Evolutionary conservation across 2,888 invertebrate genomes (phyloP), one percentile per base, ranked within the genome.

Genomic region (Macrosoma leucophasiata): DNA sequence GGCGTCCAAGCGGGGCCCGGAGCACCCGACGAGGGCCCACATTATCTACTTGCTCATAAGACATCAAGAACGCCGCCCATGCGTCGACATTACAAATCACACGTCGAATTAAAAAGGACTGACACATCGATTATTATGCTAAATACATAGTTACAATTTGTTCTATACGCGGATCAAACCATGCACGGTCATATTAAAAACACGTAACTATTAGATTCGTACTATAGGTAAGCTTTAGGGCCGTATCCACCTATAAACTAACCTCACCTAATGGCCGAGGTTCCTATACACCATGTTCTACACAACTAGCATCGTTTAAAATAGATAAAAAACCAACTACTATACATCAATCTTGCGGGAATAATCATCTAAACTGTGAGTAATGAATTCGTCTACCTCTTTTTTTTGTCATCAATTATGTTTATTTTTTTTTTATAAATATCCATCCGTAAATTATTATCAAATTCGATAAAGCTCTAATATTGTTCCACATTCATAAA

Each of bases 391-490:
- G 35, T 63, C n/a, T 65, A 59, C 49, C 34, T 46, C 56, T 48
- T 55, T 58, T 52, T 58, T 62, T 54, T 50, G 52, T 58, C 53
- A 55, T 57, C 51, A 26, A 33, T 46, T 50, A 50, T 48, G 46
- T 47, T 30, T 33, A 33, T 46, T 49, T 46, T 52, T 62, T 59
- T 63, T 65, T 62, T 70, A 74, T 75, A 77, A 78, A 77, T 76
- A 77, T 72, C 63, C 62, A 62, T 71, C 64, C 72, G 59, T 82
- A 81, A 79, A 81, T 84, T 82, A 82, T 82, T 84, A 84, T 82
- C 82, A 82, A 84, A 82, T 79, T 81, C 73, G 78, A 82, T 84
- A 84, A 84, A 84, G 84, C 84, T 84, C 79, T 79, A 84, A 73
- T 59, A 78, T 84, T 84, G 84, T 69, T 84, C 82, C 81, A 78